phyloP scores from a whole-genome alignment of 2,888 invertebrate species.

The Alloscopus bannaensis region DNA sequence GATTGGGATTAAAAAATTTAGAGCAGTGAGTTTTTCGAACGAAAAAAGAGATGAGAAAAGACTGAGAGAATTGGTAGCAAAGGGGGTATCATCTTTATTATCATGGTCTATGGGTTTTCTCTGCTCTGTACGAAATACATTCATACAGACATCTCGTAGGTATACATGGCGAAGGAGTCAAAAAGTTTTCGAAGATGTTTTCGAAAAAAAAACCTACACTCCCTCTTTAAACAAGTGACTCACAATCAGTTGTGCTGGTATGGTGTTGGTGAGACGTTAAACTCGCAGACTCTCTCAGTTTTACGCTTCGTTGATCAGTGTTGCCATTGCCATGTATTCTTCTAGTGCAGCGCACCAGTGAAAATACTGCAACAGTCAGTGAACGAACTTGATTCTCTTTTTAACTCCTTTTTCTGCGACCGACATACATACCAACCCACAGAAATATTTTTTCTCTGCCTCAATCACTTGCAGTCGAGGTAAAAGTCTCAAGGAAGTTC shows the following conservation, averaged over 20 bases:
- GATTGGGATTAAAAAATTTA: constrained; percentile 19
- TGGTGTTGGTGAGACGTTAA: constrained; percentile 7
- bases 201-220: no score
- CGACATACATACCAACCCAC: constrained; percentile 58
- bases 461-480: background rate
- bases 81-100: background rate
- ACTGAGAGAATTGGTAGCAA: background rate
- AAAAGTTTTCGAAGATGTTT: constrained; percentile 13
- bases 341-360: constrained; percentile 6
- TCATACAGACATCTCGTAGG: no score
- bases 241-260: background rate
- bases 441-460: constrained; percentile 25
- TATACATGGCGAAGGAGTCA: no score
- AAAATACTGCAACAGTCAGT: constrained; percentile 49
- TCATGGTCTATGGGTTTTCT: constrained; percentile 1
- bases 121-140: constrained; percentile 35
- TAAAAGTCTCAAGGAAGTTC: constrained; percentile 31
- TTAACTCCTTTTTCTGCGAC: constrained; percentile 15
- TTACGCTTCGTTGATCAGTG: constrained; percentile 41
- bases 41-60: constrained; percentile 10
- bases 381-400: background rate
- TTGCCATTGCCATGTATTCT: constrained; percentile 43
- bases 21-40: constrained; percentile 7
- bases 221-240: no score
- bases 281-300: background rate